A percentile compares a stretch with the other conserved stretches of the same genome.
Evolutionary conservation across 2,113 vertebrate genomes (phyloP).

Genomic region (Macquaria ambigua): DNA sequence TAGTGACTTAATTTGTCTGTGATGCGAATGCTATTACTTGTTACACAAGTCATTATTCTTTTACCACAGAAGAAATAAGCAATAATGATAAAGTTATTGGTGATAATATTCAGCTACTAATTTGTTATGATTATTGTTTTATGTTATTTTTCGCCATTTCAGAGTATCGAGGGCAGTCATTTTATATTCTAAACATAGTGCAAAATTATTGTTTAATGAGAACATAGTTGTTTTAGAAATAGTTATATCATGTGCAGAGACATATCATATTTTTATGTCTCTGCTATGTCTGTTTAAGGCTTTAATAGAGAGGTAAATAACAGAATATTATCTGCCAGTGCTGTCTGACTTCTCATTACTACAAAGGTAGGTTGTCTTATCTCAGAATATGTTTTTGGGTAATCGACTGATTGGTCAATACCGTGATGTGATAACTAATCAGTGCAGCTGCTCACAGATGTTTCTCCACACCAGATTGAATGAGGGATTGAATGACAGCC

Average conservation of each 20-base stretch:
- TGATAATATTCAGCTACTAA: constrained; percentile 11
- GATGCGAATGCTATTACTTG: not conserved
- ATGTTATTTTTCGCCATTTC: constrained; percentile 33
- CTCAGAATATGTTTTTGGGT: constrained; percentile 4
- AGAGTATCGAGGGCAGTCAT: constrained; percentile 34
- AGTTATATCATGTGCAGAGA: constrained; percentile 1
- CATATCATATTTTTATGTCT: constrained; percentile 21
- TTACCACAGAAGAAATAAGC: constrained; percentile 12
- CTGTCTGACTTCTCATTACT: constrained; percentile 15
- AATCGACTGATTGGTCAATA: not conserved
- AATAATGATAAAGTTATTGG: not conserved
- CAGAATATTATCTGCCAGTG: constrained; percentile 32
- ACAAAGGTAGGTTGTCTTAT: not conserved
- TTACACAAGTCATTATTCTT: constrained; percentile 16
- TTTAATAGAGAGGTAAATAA: constrained; percentile 62
- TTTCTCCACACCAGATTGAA: constrained; percentile 21
- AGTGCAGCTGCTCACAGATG: constrained; percentile 25
- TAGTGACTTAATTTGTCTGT: constrained; percentile 5
- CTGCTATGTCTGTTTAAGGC: constrained; percentile 66
- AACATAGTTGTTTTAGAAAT: constrained; percentile 42
- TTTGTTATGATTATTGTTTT: not conserved
- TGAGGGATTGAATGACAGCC: not conserved
- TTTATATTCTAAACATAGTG: constrained; percentile 57
- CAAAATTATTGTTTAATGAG: constrained; percentile 51
- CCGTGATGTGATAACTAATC: not conserved